Evolutionary conservation across 92 coral and sea anemone genomes (phyloP), one percentile per base, ranked within the genome.

Genomic region (Scolanthus callimorphus): DNA sequence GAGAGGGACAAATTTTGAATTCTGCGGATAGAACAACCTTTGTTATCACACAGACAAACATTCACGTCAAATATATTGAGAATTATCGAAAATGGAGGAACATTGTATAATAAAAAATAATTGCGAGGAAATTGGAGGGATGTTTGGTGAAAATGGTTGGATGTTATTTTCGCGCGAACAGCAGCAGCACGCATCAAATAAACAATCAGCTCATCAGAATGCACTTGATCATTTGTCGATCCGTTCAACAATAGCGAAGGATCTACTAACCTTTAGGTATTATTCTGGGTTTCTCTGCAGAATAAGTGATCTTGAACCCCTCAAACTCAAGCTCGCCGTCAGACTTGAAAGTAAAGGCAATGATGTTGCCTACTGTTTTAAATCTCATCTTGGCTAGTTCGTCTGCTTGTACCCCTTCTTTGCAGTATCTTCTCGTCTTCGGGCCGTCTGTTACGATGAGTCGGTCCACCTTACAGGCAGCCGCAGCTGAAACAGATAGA

Each of bases 1-100:
- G 77, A 20, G 91, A 51, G n/a, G 89, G 92, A 48, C 98, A 92
- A 13, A 92, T 66, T 15, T 43, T 63, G 30, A 46, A 29, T 29
- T 55, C 59, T 71, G 60, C n/a, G n/a, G n/a, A n/a, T n/a, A n/a
- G n/a, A n/a, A n/a, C n/a, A n/a, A n/a, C n/a, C n/a, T n/a, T n/a
- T n/a, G n/a, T n/a, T n/a, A n/a, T n/a, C n/a, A n/a, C n/a, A n/a
- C n/a, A n/a, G n/a, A n/a, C n/a, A n/a, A n/a, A n/a, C n/a, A n/a
- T n/a, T n/a, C n/a, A n/a, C n/a, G n/a, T n/a, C n/a, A n/a, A n/a
- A n/a, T n/a, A n/a, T n/a, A n/a, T n/a, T n/a, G n/a, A n/a, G n/a
- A n/a, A n/a, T n/a, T n/a, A n/a, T n/a, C n/a, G n/a, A n/a, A n/a
- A n/a, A n/a, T n/a, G n/a, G n/a, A n/a, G n/a, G n/a, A n/a, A n/a